Evolutionary conservation across 1,140 invertebrate species (phyloP).

Genomic region (Antheraea pernyi): DNA sequence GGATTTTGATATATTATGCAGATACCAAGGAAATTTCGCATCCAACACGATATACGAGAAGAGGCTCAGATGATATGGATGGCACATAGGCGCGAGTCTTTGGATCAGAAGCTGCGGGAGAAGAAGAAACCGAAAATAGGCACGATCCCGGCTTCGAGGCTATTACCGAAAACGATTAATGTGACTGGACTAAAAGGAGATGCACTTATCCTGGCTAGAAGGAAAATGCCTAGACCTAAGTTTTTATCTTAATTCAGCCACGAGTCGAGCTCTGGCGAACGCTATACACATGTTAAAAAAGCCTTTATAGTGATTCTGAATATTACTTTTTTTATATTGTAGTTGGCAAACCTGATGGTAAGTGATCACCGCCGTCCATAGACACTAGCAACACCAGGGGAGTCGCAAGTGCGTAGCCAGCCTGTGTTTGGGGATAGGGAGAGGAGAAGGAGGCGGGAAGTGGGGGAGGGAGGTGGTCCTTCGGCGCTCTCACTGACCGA

Average conservation of each 20-base stretch:
- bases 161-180: conserved; percentile 40
- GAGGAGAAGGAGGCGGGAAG: too few species aligned
- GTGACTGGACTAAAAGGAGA: conserved; percentile 37
- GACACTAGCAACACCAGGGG: too few species aligned
- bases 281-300: too few species aligned
- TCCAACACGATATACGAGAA: conserved; percentile 40
- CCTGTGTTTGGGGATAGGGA: too few species aligned
- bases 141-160: conserved; percentile 24
- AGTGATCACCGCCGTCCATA: too few species aligned
- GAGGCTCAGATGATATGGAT: conserved; percentile 55
- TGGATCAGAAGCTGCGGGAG: conserved; percentile 19
- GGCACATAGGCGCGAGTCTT: conserved; percentile 25
- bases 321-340: too few species aligned
- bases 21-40: conserved; percentile 50
- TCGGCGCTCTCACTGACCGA: too few species aligned
- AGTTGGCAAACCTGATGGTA: too few species aligned
- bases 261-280: too few species aligned
- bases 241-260: conserved; percentile 32
- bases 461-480: too few species aligned
- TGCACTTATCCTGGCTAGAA: conserved; percentile 47
- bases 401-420: too few species aligned
- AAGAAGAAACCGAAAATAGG: conserved; percentile 14
- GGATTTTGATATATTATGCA: conserved; percentile 15
- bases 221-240: conserved; percentile 49
- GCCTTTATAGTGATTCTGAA: too few species aligned